phyloP scores from a whole-genome alignment of 2,888 invertebrate species.

The Rutpela maculata region DNA sequence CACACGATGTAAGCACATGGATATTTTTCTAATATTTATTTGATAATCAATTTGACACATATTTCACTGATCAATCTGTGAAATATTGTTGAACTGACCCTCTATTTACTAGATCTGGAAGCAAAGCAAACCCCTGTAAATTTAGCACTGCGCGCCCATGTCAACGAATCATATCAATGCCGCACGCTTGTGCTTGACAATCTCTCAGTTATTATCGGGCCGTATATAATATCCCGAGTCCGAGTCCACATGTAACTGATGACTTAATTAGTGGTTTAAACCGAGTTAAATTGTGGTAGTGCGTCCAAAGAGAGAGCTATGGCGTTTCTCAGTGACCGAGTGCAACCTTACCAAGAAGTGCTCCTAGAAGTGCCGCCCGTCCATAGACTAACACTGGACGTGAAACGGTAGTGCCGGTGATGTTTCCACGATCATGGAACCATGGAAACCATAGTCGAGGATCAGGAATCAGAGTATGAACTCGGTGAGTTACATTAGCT shows the following conservation, averaged over 20 bases:
- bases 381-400: slow-evolving; percentile 36
- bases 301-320: slow-evolving; percentile 46
- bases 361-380: slow-evolving; percentile 27
- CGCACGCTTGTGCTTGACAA: slow-evolving; percentile 40
- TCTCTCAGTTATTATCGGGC: slow-evolving; percentile 37
- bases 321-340: slow-evolving; percentile 49
- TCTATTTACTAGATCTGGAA: not conserved
- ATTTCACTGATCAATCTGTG: not conserved
- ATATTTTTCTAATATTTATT: not conserved
- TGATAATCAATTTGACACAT: not conserved
- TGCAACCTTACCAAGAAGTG: slow-evolving; percentile 41
- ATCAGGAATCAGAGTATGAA: slow-evolving; percentile 81
- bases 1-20: too few relatives aligned
- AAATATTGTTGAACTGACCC: not conserved
- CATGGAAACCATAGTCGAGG: slow-evolving; percentile 84
- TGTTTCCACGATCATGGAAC: slow-evolving; percentile 65
- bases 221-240: slow-evolving; percentile 17
- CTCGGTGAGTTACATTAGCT: slow-evolving; percentile 76
- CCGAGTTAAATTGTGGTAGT: slow-evolving; percentile 35
- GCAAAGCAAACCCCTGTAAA: not conserved
- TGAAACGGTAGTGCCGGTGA: slow-evolving; percentile 65
- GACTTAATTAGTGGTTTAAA: slow-evolving; percentile 38
- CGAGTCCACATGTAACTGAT: slow-evolving; percentile 35
- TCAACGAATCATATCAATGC: slow-evolving; percentile 44
- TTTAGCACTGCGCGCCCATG: slow-evolving; percentile 31